These are phyloP conservation scores for Eristalinus aeneus DNA, from an alignment of 2,888 invertebrate genomes.

Conservation along the genomic window DNA sequence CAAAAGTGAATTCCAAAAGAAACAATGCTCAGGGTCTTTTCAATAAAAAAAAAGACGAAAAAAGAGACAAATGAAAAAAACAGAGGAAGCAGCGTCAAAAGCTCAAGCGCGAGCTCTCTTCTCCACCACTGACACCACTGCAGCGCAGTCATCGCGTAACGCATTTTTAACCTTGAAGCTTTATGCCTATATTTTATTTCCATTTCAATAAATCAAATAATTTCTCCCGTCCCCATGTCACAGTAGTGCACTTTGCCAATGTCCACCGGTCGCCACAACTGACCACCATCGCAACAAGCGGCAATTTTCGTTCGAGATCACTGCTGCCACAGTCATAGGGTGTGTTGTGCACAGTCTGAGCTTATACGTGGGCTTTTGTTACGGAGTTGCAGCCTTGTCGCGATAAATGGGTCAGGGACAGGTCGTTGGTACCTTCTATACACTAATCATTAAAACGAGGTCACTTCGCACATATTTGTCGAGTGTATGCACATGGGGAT, in stretches of 20 bases:
- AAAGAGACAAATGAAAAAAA: conserved; percentile 2
- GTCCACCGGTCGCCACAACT: conserved; percentile 26
- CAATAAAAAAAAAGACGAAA: conserved; percentile 24
- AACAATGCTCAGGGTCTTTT: conserved; percentile 57
- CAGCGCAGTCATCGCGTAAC: conserved; percentile 16
- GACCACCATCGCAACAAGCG: conserved; percentile 43
- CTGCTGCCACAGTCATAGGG: conserved; percentile 41
- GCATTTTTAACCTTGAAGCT: conserved; percentile 58
- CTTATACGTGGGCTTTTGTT: conserved; percentile 66
- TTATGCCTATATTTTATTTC: conserved; percentile 39
- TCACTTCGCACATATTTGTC: conserved; percentile 49
- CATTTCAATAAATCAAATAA: conserved; percentile 67
- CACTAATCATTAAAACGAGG: conserved; percentile 70
- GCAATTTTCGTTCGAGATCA: conserved; percentile 30
- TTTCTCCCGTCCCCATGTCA: conserved; percentile 49
- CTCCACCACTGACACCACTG: neutral
- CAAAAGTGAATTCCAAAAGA: conserved; percentile 39
- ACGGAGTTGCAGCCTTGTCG: conserved; percentile 66
- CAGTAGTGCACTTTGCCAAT: conserved; percentile 25
- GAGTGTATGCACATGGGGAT: conserved; percentile 46
- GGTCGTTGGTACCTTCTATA: conserved; percentile 70
- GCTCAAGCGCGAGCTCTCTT: conserved; percentile 23
- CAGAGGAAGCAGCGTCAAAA: conserved; percentile 43
- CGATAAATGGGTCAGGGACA: conserved; percentile 67
- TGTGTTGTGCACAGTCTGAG: conserved; percentile 57